Percentiles rank a stretch among this genome's conserved stretches.
These are phyloP conservation scores for Bombus difficillimus DNA, from an alignment of 1,140 invertebrate genomes.

Conservation along the genomic window DNA sequence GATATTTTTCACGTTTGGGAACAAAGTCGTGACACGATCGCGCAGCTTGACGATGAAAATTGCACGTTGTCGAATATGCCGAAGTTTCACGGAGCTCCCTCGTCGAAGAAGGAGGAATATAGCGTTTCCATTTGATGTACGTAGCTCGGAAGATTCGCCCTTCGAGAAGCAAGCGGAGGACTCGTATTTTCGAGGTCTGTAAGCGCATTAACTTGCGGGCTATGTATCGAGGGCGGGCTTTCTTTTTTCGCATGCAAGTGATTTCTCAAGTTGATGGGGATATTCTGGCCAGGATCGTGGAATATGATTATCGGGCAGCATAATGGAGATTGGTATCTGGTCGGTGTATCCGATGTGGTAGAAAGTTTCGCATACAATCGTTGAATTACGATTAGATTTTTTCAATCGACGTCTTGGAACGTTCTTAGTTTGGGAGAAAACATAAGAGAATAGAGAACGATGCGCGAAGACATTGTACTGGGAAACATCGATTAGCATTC, in stretches of 20 bases:
- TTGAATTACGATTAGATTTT: too few relatives aligned
- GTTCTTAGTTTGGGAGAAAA: not conserved
- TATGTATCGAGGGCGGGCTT: not conserved
- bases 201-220: not conserved
- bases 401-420: not conserved
- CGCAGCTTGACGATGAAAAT: not conserved
- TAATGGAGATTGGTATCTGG: not conserved
- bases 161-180: not conserved
- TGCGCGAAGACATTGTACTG: too few relatives aligned
- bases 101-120: not conserved
- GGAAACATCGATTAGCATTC: too few relatives aligned
- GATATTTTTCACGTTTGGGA: slow-evolving; percentile 16
- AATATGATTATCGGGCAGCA: not conserved
- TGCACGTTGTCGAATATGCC: not conserved
- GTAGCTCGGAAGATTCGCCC: not conserved
- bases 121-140: not conserved
- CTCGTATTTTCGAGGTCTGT: not conserved
- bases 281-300: not conserved
- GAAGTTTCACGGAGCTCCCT: not conserved
- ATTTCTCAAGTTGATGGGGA: slow-evolving; percentile 2
- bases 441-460: not conserved
- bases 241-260: not conserved
- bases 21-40: slow-evolving; percentile 6
- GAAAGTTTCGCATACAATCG: too few relatives aligned
- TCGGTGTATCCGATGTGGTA: too few relatives aligned